Conservation (phyloP, 2,113 vertebrate species). For the Microtus montanus region DNA sequence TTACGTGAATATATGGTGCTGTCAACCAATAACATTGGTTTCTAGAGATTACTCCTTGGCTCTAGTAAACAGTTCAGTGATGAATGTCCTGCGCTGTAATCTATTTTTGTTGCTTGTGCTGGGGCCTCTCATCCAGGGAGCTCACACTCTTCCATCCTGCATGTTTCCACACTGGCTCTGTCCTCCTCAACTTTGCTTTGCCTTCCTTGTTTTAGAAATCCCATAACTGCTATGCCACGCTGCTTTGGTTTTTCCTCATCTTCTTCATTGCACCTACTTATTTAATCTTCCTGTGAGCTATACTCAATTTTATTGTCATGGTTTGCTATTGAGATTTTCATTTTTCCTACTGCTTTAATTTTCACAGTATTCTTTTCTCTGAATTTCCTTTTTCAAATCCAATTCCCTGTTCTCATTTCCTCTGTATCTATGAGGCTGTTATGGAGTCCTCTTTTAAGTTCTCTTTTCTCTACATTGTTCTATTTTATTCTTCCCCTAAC, state of each 20-base stretch:
- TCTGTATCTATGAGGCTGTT: neutral
- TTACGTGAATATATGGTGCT: neutral
- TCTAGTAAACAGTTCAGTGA: neutral
- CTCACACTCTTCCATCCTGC: neutral
- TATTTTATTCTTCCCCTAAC: neutral
- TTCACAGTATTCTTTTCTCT: neutral
- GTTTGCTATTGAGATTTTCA: neutral
- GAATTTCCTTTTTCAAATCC: neutral
- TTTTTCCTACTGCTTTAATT: neutral
- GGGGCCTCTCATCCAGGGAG: neutral
- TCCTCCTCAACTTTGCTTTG: neutral
- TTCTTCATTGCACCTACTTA: neutral
- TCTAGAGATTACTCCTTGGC: neutral
- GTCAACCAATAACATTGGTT: neutral
- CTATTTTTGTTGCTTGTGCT: neutral
- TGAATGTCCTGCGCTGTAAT: neutral
- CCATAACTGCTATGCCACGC: neutral
- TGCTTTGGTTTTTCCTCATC: neutral
- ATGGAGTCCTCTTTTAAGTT: neutral
- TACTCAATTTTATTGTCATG: neutral
- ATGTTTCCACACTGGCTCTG: neutral
- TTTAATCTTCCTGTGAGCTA: neutral
- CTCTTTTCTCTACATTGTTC: neutral
- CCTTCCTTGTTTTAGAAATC: neutral
- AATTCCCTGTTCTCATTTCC: neutral